phyloP scores from a whole-genome alignment of 2,797 vertebrate species.

The Pteronotus mesoamericanus region DNA sequence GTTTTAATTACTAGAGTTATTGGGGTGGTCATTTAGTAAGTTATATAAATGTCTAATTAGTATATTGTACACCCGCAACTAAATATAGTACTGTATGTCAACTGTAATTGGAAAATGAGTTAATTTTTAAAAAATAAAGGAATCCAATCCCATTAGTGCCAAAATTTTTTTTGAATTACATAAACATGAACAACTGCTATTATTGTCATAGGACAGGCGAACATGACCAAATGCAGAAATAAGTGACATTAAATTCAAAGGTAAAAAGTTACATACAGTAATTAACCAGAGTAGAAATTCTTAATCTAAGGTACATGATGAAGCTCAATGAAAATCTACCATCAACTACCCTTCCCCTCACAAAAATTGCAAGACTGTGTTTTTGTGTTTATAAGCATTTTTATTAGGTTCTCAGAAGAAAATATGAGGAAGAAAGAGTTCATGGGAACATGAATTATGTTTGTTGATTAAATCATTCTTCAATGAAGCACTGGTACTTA shows the following conservation, averaged over 20 bases:
- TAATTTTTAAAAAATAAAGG: neutral
- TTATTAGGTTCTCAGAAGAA: neutral
- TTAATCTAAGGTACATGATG: neutral
- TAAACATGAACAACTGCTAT: neutral
- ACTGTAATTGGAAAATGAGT: neutral
- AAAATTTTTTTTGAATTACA: neutral
- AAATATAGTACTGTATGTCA: neutral
- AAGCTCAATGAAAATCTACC: neutral
- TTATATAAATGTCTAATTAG: neutral
- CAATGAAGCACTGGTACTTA: neutral
- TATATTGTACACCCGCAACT: neutral
- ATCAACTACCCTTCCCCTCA: neutral
- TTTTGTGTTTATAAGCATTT: neutral
- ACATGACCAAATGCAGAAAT: neutral
- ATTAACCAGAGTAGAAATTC: slow-evolving; percentile 4
- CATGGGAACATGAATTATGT: neutral
- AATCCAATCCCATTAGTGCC: neutral
- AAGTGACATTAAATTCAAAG: neutral
- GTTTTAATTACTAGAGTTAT: neutral
- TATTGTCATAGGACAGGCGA: neutral
- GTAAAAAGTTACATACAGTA: neutral
- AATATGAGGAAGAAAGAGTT: neutral
- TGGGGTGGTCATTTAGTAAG: neutral
- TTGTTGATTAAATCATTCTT: neutral
- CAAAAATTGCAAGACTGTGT: neutral